Evolutionary conservation across 2,888 invertebrate genomes (phyloP).

Genomic region (Megaustenia siamemsis): DNA sequence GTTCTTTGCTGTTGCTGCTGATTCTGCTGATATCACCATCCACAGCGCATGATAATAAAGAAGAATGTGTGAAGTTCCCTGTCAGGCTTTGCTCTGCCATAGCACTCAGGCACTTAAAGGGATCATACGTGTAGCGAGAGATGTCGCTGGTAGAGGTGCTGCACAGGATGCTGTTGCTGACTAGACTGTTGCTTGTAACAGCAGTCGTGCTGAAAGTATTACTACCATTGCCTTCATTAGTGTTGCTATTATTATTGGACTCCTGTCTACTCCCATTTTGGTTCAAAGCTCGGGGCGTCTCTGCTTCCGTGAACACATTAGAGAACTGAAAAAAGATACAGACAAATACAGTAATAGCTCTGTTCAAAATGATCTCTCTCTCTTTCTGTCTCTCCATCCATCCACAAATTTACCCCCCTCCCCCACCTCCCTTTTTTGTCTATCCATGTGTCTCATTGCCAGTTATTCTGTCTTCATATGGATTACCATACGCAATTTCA

Average conservation of each 20-base stretch:
- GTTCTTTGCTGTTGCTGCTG: not conserved
- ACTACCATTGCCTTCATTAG: slow-evolving; percentile 12
- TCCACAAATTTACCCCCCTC: no score
- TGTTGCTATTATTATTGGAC: slow-evolving; percentile 1
- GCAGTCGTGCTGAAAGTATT: not conserved
- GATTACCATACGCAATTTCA: no score
- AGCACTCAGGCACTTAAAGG: slow-evolving; percentile 58
- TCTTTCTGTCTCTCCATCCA: no score
- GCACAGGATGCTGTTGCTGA: not conserved
- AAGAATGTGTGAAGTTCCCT: slow-evolving; percentile 50
- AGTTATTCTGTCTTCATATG: no score
- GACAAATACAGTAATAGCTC: not conserved
- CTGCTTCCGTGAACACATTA: slow-evolving; percentile 48
- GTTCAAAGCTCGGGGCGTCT: slow-evolving; percentile 34
- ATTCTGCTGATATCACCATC: not conserved
- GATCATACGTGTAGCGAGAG: slow-evolving; percentile 55
- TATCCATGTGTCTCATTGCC: no score
- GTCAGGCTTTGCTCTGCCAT: slow-evolving; percentile 60
- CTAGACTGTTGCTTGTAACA: not conserved
- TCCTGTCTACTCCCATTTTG: not conserved
- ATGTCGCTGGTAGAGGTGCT: not conserved
- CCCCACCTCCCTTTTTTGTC: no score
- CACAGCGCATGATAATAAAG: not conserved
- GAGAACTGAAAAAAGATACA: slow-evolving; percentile 47
- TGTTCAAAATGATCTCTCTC: no score